Percentiles rank a stretch among this genome's conserved stretches.
Conservation (phyloP, 2,113 vertebrate genomes). For the Pedetes capensis region DNA sequence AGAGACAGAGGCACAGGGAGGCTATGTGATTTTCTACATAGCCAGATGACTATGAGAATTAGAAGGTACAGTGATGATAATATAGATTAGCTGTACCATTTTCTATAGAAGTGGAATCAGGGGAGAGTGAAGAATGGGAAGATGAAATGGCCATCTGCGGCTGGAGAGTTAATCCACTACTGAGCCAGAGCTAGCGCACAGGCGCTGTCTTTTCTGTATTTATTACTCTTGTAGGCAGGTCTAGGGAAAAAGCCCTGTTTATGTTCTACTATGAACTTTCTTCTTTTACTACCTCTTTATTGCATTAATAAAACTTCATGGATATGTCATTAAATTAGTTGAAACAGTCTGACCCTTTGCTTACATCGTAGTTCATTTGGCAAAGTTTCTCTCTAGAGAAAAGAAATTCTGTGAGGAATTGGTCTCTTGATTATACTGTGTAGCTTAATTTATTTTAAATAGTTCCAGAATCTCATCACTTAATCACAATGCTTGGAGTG, state of each 20-base stretch:
- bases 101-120: neutral
- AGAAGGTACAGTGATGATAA: too few relatives aligned
- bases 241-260: neutral
- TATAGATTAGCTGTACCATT: neutral
- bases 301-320: neutral
- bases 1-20: neutral
- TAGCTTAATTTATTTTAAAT: conserved; percentile 45
- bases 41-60: neutral
- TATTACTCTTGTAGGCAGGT: neutral
- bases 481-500: neutral
- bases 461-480: neutral
- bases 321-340: neutral
- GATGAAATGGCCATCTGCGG: neutral
- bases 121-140: neutral
- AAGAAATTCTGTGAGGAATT: conserved; percentile 6
- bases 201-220: neutral
- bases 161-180: neutral
- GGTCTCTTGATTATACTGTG: neutral
- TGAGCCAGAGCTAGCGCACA: neutral
- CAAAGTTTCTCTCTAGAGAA: neutral
- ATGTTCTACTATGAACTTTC: neutral
- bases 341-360: neutral
- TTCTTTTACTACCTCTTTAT: neutral
- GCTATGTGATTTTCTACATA: neutral
- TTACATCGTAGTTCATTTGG: neutral